A percentile compares a stretch with the other conserved stretches of the same genome.
phyloP scores from a whole-genome alignment of 1,140 invertebrate species.

The Helicoverpa zea region DNA sequence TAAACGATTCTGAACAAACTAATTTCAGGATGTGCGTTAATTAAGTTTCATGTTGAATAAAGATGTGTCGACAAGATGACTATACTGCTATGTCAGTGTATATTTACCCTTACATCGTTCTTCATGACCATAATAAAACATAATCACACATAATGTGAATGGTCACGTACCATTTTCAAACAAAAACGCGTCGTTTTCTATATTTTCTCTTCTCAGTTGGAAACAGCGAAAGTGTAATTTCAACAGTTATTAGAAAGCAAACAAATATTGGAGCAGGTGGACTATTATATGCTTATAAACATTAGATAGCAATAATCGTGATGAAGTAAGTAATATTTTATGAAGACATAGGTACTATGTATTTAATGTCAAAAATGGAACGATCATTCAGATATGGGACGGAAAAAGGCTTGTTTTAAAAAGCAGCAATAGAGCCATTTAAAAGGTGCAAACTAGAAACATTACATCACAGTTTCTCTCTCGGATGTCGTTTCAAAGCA shows the following conservation, averaged over 20 bases:
- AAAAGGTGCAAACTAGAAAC: too few relatives aligned
- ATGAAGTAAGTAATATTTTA: too few relatives aligned
- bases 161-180: slow-evolving; percentile 38
- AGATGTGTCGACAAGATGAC: too few relatives aligned
- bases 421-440: background rate
- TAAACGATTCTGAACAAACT: too few relatives aligned
- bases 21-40: too few relatives aligned
- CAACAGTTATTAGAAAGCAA: slow-evolving; percentile 60
- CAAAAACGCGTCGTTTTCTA: slow-evolving; percentile 50
- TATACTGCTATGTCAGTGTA: too few relatives aligned
- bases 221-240: slow-evolving; percentile 64
- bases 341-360: too few relatives aligned
- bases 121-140: slow-evolving; percentile 38
- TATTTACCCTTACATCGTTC: background rate
- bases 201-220: slow-evolving; percentile 56
- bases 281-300: slow-evolving; percentile 10
- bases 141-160: slow-evolving; percentile 39
- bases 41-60: too few relatives aligned
- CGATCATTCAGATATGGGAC: too few relatives aligned
- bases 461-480: too few relatives aligned
- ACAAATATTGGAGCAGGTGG: slow-evolving; percentile 31
- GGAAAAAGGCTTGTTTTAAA: background rate
- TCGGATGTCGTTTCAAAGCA: background rate
- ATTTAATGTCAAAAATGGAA: too few relatives aligned
- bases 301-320: background rate